Conservation (phyloP, 2,888 invertebrate genomes). For the Torymus aiolomorphi region DNA sequence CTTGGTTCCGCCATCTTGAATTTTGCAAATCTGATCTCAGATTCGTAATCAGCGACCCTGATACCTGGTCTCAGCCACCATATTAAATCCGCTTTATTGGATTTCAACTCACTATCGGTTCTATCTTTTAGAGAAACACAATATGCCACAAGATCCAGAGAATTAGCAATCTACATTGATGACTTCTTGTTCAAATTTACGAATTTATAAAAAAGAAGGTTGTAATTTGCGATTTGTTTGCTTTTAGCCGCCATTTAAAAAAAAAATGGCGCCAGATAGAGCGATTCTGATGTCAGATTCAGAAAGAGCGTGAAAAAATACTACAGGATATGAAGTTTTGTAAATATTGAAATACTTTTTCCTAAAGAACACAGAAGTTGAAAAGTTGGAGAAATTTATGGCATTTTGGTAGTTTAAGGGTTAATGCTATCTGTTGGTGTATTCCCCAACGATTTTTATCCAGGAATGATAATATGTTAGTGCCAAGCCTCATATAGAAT, state of each 20-base stretch:
- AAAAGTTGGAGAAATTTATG: slow-evolving; percentile 6
- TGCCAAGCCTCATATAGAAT: no score
- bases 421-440: no score
- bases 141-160: slow-evolving; percentile 12
- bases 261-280: slow-evolving; percentile 1
- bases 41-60: not conserved
- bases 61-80: slow-evolving; percentile 5
- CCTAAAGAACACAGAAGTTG: slow-evolving; percentile 8
- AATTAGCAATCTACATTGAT: no score
- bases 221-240: not conserved
- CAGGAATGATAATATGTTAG: no score
- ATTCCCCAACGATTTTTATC: no score
- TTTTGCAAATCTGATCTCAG: slow-evolving; percentile 3
- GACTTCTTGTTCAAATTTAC: slow-evolving; percentile 6
- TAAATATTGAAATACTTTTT: slow-evolving; percentile 8
- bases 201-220: slow-evolving; percentile 2
- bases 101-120: slow-evolving; percentile 15
- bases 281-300: slow-evolving; percentile 13
- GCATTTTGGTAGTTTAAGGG: no score
- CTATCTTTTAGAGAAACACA: slow-evolving; percentile 18
- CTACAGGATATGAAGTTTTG: not conserved
- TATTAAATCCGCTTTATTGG: not conserved
- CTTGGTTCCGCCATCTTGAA: not conserved
- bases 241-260: not conserved
- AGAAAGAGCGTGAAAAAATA: slow-evolving; percentile 4